Conservation (phyloP, 1,140 invertebrate species). For the Tribolium castaneum region DNA sequence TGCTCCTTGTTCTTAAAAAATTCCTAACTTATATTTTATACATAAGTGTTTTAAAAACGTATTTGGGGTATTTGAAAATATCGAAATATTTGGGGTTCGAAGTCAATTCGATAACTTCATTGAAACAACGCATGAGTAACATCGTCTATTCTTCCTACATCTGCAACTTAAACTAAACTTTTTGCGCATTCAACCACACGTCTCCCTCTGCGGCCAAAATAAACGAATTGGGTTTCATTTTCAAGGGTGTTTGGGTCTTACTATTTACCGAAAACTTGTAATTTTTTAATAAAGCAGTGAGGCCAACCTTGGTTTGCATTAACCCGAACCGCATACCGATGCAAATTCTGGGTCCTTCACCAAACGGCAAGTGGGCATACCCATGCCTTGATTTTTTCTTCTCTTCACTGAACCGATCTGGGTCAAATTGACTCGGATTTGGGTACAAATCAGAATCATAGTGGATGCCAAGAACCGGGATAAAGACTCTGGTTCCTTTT, state of each 20-base stretch:
- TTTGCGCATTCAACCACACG: constrained; percentile 43
- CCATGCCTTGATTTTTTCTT: constrained; percentile 55
- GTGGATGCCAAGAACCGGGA: constrained; percentile 61
- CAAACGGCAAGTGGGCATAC: constrained; percentile 67
- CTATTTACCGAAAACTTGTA: constrained; percentile 42
- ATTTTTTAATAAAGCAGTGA: constrained; percentile 49
- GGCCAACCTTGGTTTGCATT: constrained; percentile 56
- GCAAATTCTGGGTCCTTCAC: constrained; percentile 69
- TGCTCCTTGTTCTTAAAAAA: too few species aligned
- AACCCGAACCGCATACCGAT: constrained; percentile 62
- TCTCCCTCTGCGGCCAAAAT: constrained; percentile 19
- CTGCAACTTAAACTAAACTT: constrained; percentile 4
- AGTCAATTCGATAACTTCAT: too few species aligned
- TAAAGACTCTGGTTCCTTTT: constrained; percentile 59
- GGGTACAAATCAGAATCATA: constrained; percentile 67
- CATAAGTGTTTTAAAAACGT: too few species aligned
- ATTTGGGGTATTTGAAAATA: too few species aligned
- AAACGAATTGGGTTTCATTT: constrained; percentile 16
- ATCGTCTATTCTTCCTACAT: too few species aligned
- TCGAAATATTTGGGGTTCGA: too few species aligned
- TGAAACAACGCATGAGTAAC: too few species aligned
- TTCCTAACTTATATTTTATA: too few species aligned
- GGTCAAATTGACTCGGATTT: constrained; percentile 69
- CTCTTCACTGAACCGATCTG: constrained; percentile 64
- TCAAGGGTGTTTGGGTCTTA: constrained; percentile 31